Percentiles rank a stretch among this genome's conserved stretches.
Evolutionary conservation across 2,888 invertebrate species (phyloP).

Genomic region (Lacanobia wlatinum): DNA sequence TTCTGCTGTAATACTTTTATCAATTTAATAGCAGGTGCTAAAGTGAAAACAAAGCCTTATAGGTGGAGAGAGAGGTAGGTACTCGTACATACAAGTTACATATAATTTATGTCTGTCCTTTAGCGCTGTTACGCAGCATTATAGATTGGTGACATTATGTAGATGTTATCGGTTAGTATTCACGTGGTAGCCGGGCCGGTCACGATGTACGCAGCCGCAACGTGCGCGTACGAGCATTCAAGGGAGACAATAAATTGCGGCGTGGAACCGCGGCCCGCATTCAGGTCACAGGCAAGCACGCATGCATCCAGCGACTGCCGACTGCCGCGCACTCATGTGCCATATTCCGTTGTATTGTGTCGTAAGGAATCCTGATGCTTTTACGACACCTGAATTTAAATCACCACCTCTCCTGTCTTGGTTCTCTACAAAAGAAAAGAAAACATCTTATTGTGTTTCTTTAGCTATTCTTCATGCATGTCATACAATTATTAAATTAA

Average conservation of each 20-base stretch:
- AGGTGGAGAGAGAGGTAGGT: not conserved
- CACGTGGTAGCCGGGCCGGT: slow-evolving; percentile 56
- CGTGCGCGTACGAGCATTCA: slow-evolving; percentile 74
- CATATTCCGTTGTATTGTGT: slow-evolving; percentile 55
- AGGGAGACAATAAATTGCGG: slow-evolving; percentile 85
- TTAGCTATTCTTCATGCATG: slow-evolving; percentile 20
- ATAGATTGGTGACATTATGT: slow-evolving; percentile 55
- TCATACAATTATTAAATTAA: slow-evolving; percentile 32
- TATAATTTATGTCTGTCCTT: slow-evolving; percentile 33
- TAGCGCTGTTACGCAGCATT: slow-evolving; percentile 38
- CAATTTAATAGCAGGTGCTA: slow-evolving; percentile 30
- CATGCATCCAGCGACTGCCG: slow-evolving; percentile 35
- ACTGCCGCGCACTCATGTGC: slow-evolving; percentile 61
- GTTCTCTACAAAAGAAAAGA: slow-evolving; percentile 11
- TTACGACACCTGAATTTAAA: slow-evolving; percentile 61
- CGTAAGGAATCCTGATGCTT: slow-evolving; percentile 62
- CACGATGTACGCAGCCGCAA: slow-evolving; percentile 68
- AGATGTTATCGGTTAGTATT: slow-evolving; percentile 65
- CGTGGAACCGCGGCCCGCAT: slow-evolving; percentile 79
- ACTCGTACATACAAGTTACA: not conserved
- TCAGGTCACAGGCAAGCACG: slow-evolving; percentile 72
- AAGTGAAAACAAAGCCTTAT: slow-evolving; percentile 21
- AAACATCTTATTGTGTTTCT: not conserved
- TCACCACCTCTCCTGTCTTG: not conserved
- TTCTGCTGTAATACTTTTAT: slow-evolving; percentile 26